Percentiles rank a stretch among this genome's conserved stretches.
phyloP scores from a whole-genome alignment of 2,888 invertebrate species.

The Eupithecia tripunctaria region DNA sequence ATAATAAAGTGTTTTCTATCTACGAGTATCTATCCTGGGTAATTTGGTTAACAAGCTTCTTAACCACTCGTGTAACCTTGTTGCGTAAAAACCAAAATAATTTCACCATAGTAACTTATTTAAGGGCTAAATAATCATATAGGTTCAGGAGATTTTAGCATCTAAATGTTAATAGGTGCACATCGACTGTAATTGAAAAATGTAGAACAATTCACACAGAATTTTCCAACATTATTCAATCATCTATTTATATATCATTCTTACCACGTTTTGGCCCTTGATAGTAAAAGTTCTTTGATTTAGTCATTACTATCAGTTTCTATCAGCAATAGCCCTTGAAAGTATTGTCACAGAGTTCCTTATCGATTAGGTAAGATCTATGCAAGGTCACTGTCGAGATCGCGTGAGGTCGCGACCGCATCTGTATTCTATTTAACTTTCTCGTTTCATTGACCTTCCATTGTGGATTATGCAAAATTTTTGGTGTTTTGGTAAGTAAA shows the following conservation, averaged over 20 bases:
- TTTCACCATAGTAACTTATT: not conserved
- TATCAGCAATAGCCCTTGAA: not conserved
- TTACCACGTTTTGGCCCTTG: not conserved
- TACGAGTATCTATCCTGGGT: not conserved
- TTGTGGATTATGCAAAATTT: constrained; percentile 1
- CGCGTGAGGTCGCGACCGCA: constrained; percentile 52
- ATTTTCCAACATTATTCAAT: too few relatives aligned
- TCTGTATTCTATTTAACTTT: constrained; percentile 52
- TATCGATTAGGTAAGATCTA: constrained; percentile 23
- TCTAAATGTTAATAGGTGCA: too few relatives aligned
- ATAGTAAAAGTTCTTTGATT: not conserved
- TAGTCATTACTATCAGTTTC: not conserved
- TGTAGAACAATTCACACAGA: too few relatives aligned
- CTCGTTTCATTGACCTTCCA: constrained; percentile 47
- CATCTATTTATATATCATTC: too few relatives aligned
- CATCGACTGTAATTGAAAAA: too few relatives aligned
- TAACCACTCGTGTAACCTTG: not conserved
- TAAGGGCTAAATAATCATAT: too few relatives aligned
- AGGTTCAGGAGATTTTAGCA: too few relatives aligned
- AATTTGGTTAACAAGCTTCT: not conserved
- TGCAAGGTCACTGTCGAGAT: constrained; percentile 54
- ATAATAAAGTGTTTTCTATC: not conserved
- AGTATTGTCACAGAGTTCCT: constrained; percentile 16
- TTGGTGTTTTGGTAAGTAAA: not conserved
- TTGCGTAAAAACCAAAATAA: not conserved